Base-by-base conservation (phyloP, 2,888 invertebrate genomes). In the Erynnis tages region DNA sequence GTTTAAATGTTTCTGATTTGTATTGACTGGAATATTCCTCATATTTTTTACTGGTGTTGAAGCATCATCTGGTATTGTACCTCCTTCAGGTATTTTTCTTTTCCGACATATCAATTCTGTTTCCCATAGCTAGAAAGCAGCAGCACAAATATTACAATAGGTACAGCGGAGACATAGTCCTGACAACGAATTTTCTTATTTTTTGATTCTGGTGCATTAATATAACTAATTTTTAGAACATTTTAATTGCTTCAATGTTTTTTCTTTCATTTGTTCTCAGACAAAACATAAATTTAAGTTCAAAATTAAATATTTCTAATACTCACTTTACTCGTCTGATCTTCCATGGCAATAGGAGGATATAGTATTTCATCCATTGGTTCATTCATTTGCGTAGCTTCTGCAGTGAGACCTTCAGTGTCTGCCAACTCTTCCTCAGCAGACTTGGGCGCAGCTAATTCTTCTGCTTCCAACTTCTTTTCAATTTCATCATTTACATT, bases 1-100 rank as follows among this genome's bases (percentile, higher is more conserved):
- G 65, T 90, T 90, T 27, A 88, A 75, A 66, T 90, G 88, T 63
- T 89, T 90, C 60, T 90, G 90, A 60, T 82, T 85, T 19, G 78
- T 73, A 62, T 85, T 87, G 23, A 73, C 70, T 0, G 82, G 79
- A 67, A 88, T 84, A 57, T 87, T 90, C 49, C 82, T 77, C 70
- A 82, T 80, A 58, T 79, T 86, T 65, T 87, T 89, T n/a, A 77
- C 71, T 11, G 88, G 82, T 8, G 79, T 71, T 4, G 71, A 59
- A 4, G 63, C 60, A 29, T 85, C 85, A 1, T 84, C 84, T 1
- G 78, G 76, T 60, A 75, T 60, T 30, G 72, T 61, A 52, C 76
- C 74, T 29, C 74, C 63, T 58, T 88, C 88, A 1, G 85, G 75
- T 34, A 82, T 58, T 76, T 89, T 90, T 57, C 88, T 75, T 66